A percentile compares a stretch with the other conserved stretches of the same genome.
Evolutionary conservation across 2,888 invertebrate species (phyloP).

Genomic region (Heterodera filipjevi): DNA sequence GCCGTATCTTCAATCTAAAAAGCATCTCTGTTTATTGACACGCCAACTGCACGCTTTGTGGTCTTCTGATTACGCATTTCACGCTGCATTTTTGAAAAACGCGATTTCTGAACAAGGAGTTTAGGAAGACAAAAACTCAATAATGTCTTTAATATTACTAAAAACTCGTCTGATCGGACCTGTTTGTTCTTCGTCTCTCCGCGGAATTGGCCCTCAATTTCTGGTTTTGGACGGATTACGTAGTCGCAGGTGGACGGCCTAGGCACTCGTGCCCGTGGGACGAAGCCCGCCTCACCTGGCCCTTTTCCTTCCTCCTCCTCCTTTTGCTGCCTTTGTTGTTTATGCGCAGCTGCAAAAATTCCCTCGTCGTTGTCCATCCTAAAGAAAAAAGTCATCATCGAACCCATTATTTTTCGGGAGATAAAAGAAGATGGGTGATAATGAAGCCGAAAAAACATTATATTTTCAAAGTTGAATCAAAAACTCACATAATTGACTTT

Average conservation of each 20-base stretch:
- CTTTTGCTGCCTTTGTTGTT: slow-evolving; percentile 27
- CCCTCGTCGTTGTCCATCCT: slow-evolving; percentile 35
- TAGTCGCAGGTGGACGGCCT: slow-evolving; percentile 86
- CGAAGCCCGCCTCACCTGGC: slow-evolving; percentile 92
- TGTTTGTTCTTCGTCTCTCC: slow-evolving; percentile 33
- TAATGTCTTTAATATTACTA: not conserved
- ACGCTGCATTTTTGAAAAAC: slow-evolving; percentile 54
- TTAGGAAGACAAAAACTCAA: not conserved
- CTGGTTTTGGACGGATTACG: slow-evolving; percentile 79
- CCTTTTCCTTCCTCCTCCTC: slow-evolving; percentile 66
- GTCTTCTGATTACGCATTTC: slow-evolving; percentile 60
- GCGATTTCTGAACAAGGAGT: slow-evolving; percentile 18
- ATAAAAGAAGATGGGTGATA: not conserved
- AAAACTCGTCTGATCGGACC: slow-evolving; percentile 13
- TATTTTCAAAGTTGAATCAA: not conserved
- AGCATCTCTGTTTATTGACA: not conserved
- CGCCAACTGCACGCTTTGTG: slow-evolving; percentile 1
- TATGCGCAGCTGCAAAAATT: slow-evolving; percentile 15
- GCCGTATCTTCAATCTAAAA: not conserved
- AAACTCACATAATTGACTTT: too few species aligned
- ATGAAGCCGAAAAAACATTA: not conserved
- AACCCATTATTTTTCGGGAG: too few species aligned
- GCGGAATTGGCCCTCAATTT: slow-evolving; percentile 54
- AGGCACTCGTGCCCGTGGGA: slow-evolving; percentile 86
- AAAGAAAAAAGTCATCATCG: slow-evolving; percentile 18